Evolutionary conservation across 2,797 vertebrate species (phyloP), one percentile per base, ranked within the genome.

Genomic region (Premnoplex brunnescens): DNA sequence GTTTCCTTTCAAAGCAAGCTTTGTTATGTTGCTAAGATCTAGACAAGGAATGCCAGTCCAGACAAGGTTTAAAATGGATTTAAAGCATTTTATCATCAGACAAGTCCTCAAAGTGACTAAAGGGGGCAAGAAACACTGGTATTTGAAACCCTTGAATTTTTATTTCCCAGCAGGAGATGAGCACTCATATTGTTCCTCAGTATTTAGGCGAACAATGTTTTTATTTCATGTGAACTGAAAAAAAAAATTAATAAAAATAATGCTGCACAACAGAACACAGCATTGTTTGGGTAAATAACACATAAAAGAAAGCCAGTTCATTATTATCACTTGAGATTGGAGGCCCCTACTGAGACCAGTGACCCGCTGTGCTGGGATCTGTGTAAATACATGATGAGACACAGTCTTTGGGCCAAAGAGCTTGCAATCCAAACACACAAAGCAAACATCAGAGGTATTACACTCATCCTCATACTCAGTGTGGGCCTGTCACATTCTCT

Each of bases 1-100:
- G n/a, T 27, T 87, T 85, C 88, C 51, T 79, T 92, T 91, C 78
- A 96, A 93, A 91, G 90, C 84, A 37, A 94, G 78, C 88, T 93
- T 97, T 96, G 90, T 96, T 87, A 54, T 75, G 96, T 96, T 96
- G 95, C 96, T 95, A 96, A 95, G 94, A 93, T 72, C 71, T 84
- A 85, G 75, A 56, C 49, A 87, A 75, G 81, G 91, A 96, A 96
- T 95, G 95, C 51, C 72, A 92, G 86, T 55, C 46, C 0, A 8
- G 91, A 95, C 94, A 89, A 95, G 77, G 77, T 95, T 91, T 95
- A 87, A 96, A 95, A 95, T 44, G 72, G 83, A 93, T 95, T 95
- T 97, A 85, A 94, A 95, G 68, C 60, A 85, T 91, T 95, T 95
- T 91, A 95, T 95, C 88, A 92, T 85, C 78, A 87, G 54, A 94